Evolutionary conservation across 1,140 invertebrate species (phyloP).

Genomic region (silkworm (Bombyx mori)): ASM3026992v2 NC_085125.1:7221001-7221500

Average conservation of each 20-base stretch:
- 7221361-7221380: conserved; percentile 48
- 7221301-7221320: conserved; percentile 20
- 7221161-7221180: no score
- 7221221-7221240: conserved; percentile 6
- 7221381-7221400: conserved; percentile 36
- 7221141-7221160: no score
- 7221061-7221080: no score
- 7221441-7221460: conserved; percentile 30
- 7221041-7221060: no score
- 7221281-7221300: conserved; percentile 28
- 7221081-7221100: no score
- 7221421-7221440: conserved; percentile 46
- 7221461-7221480: conserved; percentile 1
- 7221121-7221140: no score
- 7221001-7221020: no score
- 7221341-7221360: conserved; percentile 29
- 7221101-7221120: no score
- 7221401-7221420: conserved; percentile 50
- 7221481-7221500: conserved; percentile 1
- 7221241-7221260: conserved; percentile 12
- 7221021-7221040: no score
- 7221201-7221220: background rate
- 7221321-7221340: conserved; percentile 17
- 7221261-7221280: conserved; percentile 27
- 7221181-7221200: no score